Conservation (phyloP, 2,888 invertebrate genomes). For the Spilarctia lutea region DNA sequence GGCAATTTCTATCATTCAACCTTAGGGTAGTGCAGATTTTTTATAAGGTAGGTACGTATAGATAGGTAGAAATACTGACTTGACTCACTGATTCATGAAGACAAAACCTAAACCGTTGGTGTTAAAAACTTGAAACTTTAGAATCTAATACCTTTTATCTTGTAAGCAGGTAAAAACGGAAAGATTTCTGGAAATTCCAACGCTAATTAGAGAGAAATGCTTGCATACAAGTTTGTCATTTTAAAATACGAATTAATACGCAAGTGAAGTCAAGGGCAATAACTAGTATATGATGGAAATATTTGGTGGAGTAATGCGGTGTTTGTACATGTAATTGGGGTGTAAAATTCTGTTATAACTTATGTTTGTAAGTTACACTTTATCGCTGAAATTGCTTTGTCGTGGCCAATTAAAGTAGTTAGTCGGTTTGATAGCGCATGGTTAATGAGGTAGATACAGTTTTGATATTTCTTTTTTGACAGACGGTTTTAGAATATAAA, state of each 20-base stretch:
- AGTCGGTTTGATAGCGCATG: slow-evolving; percentile 14
- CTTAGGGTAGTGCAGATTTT: too few relatives aligned
- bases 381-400: slow-evolving; percentile 18
- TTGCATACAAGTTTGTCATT: not conserved
- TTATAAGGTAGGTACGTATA: too few relatives aligned
- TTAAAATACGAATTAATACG: not conserved
- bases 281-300: slow-evolving; percentile 18
- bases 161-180: too few relatives aligned
- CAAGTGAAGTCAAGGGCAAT: not conserved
- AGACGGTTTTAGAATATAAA: slow-evolving; percentile 10
- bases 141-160: too few relatives aligned
- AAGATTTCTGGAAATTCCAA: too few relatives aligned
- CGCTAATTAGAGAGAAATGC: not conserved
- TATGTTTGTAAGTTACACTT: slow-evolving; percentile 16
- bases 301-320: slow-evolving; percentile 37
- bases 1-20: too few relatives aligned
- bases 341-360: slow-evolving; percentile 29
- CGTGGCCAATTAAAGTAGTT: slow-evolving; percentile 24
- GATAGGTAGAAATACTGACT: too few relatives aligned
- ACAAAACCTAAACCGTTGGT: too few relatives aligned
- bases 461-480: slow-evolving; percentile 8
- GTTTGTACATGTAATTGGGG: slow-evolving; percentile 46
- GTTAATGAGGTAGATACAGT: slow-evolving; percentile 10
- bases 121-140: too few relatives aligned
- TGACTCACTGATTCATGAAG: too few relatives aligned